These are phyloP conservation scores for Toxotes lorentzi DNA, from an alignment of 2,797 vertebrate species.

Conservation along the genomic window DNA sequence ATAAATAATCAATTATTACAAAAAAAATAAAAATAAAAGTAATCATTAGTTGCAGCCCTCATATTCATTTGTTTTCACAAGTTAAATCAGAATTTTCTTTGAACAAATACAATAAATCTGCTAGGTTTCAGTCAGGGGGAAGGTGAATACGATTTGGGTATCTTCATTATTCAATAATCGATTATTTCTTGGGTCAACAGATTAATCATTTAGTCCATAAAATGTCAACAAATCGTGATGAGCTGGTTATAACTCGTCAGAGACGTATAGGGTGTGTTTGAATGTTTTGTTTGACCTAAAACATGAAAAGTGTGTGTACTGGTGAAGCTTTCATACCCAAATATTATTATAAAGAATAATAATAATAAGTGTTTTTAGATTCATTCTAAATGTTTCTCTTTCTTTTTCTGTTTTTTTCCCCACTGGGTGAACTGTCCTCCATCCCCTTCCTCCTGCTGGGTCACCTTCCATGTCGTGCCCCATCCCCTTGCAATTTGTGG, in stretches of 20 bases:
- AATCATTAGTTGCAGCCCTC: not conserved
- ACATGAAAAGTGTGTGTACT: not conserved
- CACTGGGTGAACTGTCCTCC: slow-evolving; percentile 10
- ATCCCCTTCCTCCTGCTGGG: slow-evolving; percentile 30
- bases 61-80: too few relatives aligned
- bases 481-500: slow-evolving; percentile 2
- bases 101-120: not conserved
- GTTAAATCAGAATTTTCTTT: not conserved
- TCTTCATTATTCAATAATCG: not conserved
- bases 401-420: not conserved
- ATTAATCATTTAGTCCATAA: not conserved
- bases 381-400: not conserved
- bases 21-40: not conserved
- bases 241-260: not conserved
- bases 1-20: not conserved
- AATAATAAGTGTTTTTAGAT: not conserved
- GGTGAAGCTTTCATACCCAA: not conserved
- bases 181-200: not conserved
- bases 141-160: too few relatives aligned
- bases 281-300: too few relatives aligned
- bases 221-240: too few relatives aligned
- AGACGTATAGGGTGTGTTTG: too few relatives aligned
- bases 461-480: slow-evolving; percentile 12
- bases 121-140: not conserved
- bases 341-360: not conserved